Percentiles rank a stretch among this genome's conserved stretches.
These are phyloP conservation scores for Perca flavescens DNA, from an alignment of 2,113 vertebrate genomes.

Conservation along the genomic window DNA sequence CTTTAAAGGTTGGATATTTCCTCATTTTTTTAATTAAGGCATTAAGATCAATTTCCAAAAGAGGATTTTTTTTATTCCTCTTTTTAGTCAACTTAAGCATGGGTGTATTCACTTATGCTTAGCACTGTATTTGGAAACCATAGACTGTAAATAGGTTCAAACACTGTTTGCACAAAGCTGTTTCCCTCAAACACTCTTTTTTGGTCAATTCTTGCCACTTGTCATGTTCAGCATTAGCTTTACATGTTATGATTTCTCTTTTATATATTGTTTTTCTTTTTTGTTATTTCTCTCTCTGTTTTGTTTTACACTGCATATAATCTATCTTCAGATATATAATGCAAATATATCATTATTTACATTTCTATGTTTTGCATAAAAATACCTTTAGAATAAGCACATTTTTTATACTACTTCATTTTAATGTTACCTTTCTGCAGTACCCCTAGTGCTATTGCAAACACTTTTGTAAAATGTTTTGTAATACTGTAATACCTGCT, in stretches of 20 bases:
- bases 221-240: too few species aligned
- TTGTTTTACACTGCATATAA: background rate
- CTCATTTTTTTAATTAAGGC: too few species aligned
- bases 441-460: background rate
- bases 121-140: background rate
- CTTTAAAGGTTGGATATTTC: too few species aligned
- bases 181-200: background rate
- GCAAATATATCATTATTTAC: background rate
- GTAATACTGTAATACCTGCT: background rate
- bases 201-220: background rate
- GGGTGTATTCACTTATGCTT: too few species aligned
- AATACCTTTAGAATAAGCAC: background rate
- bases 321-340: background rate
- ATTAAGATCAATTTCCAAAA: too few species aligned
- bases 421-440: background rate
- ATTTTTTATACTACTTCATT: background rate
- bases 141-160: background rate
- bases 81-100: too few species aligned
- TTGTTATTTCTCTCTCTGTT: background rate
- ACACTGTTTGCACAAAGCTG: background rate
- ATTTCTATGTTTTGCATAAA: background rate
- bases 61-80: too few species aligned
- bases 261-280: background rate
- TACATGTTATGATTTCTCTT: background rate
- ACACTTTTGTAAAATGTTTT: background rate